phyloP scores from a whole-genome alignment of 2,888 invertebrate genomes.

The Palloptera scutellata region DNA sequence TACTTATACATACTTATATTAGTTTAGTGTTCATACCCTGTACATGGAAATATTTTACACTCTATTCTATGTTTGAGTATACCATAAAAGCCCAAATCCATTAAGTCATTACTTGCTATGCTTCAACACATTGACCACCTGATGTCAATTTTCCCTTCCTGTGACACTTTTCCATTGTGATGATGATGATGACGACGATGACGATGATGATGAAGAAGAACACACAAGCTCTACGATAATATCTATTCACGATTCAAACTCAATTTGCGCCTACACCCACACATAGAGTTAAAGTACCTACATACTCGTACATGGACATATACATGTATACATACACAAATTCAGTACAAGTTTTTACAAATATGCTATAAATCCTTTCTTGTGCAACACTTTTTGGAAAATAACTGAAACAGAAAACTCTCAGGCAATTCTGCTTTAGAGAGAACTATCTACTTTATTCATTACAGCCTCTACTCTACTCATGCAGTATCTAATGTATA shows the following conservation, averaged over 20 bases:
- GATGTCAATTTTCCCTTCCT: slow-evolving; percentile 19
- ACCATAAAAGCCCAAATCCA: slow-evolving; percentile 18
- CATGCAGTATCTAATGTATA: too few species aligned
- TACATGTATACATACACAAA: too few species aligned
- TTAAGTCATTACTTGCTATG: slow-evolving; percentile 16
- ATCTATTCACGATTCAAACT: not conserved
- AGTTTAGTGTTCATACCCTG: too few species aligned
- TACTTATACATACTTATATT: too few species aligned
- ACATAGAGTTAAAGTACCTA: too few species aligned
- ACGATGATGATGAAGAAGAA: not conserved
- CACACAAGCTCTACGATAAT: too few species aligned
- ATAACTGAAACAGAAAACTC: slow-evolving; percentile 14
- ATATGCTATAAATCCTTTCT: not conserved
- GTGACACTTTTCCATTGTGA: slow-evolving; percentile 15
- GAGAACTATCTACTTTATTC: too few species aligned
- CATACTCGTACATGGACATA: too few species aligned
- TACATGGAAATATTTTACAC: too few species aligned
- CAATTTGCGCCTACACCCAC: slow-evolving; percentile 7
- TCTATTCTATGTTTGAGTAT: not conserved
- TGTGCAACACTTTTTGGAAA: too few species aligned
- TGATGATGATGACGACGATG: not conserved
- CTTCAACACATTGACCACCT: slow-evolving; percentile 20
- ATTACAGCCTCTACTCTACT: too few species aligned
- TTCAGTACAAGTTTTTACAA: too few species aligned
- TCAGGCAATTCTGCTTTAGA: slow-evolving; percentile 33